Percentiles rank a stretch among this genome's conserved stretches.
Conservation (phyloP, 2,113 vertebrate genomes). For the Mystacornis crossleyi region DNA sequence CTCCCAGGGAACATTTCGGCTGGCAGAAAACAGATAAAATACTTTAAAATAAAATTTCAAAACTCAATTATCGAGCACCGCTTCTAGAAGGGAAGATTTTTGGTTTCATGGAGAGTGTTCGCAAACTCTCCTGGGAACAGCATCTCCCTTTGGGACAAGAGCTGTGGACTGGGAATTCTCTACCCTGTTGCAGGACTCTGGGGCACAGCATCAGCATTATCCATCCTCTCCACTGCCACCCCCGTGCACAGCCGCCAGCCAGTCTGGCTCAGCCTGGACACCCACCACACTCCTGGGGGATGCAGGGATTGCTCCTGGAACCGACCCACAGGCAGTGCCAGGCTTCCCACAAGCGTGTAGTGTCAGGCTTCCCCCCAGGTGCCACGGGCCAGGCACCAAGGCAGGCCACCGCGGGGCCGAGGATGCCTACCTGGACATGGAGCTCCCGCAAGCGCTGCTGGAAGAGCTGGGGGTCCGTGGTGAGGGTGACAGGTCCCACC, state of each 20-base stretch:
- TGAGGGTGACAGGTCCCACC: slow-evolving; percentile 89
- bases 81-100: background rate
- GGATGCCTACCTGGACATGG: slow-evolving; percentile 85
- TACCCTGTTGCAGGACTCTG: background rate
- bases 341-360: no score
- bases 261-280: background rate
- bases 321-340: no score
- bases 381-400: fast-evolving
- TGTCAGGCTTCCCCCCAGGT: background rate
- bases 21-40: background rate
- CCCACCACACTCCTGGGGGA: background rate
- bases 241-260: fast-evolving
- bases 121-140: background rate
- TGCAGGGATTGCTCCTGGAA: background rate
- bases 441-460: slow-evolving; percentile 88
- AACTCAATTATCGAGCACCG: background rate
- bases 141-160: background rate
- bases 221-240: background rate
- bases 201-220: fast-evolving
- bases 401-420: background rate
- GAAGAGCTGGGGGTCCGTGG: slow-evolving; percentile 85
- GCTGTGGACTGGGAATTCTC: background rate
- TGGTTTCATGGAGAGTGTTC: background rate
- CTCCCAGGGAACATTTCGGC: background rate
- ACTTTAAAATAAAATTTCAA: background rate